Evolutionary conservation across 2,113 vertebrate genomes (phyloP).

Genomic region (Zosterops lateralis): DNA sequence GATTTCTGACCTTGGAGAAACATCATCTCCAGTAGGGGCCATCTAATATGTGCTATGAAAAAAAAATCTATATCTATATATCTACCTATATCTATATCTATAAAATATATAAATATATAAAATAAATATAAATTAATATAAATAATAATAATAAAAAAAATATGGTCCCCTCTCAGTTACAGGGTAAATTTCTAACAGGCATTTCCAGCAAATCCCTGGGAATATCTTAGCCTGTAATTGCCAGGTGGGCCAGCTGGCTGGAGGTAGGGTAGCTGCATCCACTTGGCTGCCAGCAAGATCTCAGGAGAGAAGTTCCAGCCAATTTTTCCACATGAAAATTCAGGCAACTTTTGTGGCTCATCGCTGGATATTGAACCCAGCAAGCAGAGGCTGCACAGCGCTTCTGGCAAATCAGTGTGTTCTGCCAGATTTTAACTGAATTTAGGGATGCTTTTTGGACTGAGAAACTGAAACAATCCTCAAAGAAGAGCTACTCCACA

Average conservation of each 20-base stretch:
- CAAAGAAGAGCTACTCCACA: background rate
- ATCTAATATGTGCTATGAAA: background rate
- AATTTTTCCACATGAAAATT: conserved; percentile 8
- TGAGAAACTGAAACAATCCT: background rate
- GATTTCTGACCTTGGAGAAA: background rate
- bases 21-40: background rate
- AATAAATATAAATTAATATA: too few species aligned
- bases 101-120: too few species aligned
- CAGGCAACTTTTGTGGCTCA: background rate
- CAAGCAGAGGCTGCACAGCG: background rate
- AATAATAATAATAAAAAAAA: background rate
- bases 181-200: background rate
- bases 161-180: background rate
- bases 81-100: too few species aligned
- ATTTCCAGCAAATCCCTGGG: background rate
- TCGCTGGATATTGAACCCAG: background rate
- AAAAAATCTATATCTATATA: too few species aligned
- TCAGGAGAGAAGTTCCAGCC: background rate
- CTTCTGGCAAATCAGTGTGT: background rate
- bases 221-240: background rate
- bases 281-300: background rate
- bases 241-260: conserved; percentile 13
- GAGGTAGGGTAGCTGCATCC: background rate
- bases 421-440: background rate
- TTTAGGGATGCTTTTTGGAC: background rate